Evolutionary conservation across 2,888 invertebrate genomes (phyloP), one percentile per base, ranked within the genome.

Genomic region (Drosophila formosana): DNA sequence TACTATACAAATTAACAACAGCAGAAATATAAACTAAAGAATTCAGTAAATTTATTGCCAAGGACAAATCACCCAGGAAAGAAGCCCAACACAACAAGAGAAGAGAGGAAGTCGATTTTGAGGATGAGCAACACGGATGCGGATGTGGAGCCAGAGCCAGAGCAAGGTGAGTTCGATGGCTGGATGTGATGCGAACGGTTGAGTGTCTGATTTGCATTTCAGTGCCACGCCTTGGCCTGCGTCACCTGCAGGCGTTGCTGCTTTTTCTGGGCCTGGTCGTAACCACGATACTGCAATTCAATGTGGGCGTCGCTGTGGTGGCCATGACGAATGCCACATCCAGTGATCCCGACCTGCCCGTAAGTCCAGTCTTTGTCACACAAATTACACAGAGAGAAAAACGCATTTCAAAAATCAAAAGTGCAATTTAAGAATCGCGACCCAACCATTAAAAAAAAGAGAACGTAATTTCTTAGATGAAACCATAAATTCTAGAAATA

Each of bases 271-370:
- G 94, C 0, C 93, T 95, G 79, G 91, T 94, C 1, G 94, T 95
- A 23, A 94, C 95, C 47, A 95, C 95, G 81, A 94, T 94, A 0
- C 93, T 95, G 66, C 93, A 96, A 55, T 94, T 95, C 51, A 95
- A 95, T 82, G 93, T 96, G 89, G 95, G 95, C 1, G 95, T 96
- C n/a, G 95, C 95, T 0, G 94, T 96, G 57, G 94, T 96, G 3
- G 96, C 96, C 25, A 96, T 96, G 96, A 95, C 95, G 1, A 94
- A 95, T 75, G 86, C 89, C 28, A n/a, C 88, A 80, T 7, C 90
- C 90, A 63, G 72, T 18, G 89, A 90, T 82, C 64, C 78, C 8
- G 74, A 90, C 28, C 80, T 88, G 72, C 89, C 90, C 47, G 91
- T 92, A 80, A 76, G 85, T 72, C 4, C 4, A 37, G 5, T 37